Conservation (phyloP, 1,140 invertebrate genomes). For the Papilio dardanus region DNA sequence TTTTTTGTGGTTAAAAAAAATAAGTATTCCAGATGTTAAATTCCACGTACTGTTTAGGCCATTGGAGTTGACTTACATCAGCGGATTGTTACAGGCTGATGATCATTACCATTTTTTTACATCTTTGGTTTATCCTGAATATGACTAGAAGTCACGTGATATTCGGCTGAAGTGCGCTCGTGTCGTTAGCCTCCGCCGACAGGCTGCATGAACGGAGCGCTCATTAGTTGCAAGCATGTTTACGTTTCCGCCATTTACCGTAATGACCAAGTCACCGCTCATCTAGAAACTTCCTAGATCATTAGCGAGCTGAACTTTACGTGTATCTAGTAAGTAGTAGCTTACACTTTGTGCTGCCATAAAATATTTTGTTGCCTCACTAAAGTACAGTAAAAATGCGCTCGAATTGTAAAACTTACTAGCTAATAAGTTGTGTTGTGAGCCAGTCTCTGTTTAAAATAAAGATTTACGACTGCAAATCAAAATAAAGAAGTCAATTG, state of each 20-base stretch:
- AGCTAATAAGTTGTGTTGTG: too few species aligned
- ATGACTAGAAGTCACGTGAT: not conserved
- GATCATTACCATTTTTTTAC: not conserved
- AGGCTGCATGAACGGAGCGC: not conserved
- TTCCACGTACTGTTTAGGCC: too few species aligned
- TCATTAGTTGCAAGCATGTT: constrained; percentile 23
- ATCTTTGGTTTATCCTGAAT: not conserved
- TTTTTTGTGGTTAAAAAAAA: not conserved
- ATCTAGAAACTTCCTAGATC: constrained; percentile 24
- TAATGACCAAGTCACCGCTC: constrained; percentile 22
- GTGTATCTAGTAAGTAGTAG: constrained; percentile 9
- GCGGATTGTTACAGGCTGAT: too few species aligned
- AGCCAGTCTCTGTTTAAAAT: too few species aligned
- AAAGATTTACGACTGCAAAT: too few species aligned
- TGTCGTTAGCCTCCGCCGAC: not conserved
- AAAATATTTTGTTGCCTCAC: not conserved
- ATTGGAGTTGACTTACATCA: too few species aligned
- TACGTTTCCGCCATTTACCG: constrained; percentile 19
- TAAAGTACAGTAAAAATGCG: too few species aligned
- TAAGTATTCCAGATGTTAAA: not conserved
- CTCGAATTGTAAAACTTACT: too few species aligned
- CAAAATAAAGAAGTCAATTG: too few species aligned
- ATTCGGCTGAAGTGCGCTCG: constrained; percentile 1
- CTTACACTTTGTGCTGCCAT: not conserved
- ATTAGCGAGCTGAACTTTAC: constrained; percentile 18